Percentiles rank a stretch among this genome's conserved stretches.
phyloP scores from a whole-genome alignment of 2,113 vertebrate genomes.

The Candoia aspera region DNA sequence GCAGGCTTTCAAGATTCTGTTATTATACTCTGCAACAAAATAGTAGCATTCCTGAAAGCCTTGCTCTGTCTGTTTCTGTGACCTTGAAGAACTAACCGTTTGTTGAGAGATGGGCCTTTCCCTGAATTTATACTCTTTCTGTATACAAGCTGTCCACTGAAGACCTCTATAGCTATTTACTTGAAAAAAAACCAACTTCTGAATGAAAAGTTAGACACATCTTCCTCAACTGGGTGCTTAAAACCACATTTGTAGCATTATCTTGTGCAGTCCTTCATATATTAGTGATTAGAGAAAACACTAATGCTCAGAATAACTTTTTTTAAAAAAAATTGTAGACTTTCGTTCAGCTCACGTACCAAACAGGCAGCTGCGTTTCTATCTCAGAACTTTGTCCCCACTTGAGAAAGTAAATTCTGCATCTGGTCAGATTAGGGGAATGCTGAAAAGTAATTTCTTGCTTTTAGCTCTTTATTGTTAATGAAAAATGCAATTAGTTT shows the following conservation, averaged over 20 bases:
- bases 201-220: background rate
- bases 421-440: background rate
- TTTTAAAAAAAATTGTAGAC: background rate
- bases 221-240: background rate
- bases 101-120: background rate
- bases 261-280: background rate
- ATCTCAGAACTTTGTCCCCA: background rate
- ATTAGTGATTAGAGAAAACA: background rate
- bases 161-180: background rate
- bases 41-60: background rate
- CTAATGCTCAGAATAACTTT: background rate
- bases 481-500: conserved; percentile 1
- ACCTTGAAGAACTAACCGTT: background rate
- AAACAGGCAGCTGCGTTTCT: background rate
- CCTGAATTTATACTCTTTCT: background rate
- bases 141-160: background rate
- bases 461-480: background rate
- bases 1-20: background rate
- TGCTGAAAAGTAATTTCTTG: background rate
- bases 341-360: background rate
- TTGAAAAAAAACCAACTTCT: background rate
- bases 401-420: background rate
- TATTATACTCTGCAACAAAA: background rate
- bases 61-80: background rate
- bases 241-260: too few species aligned